These are phyloP conservation scores for Hippocampus abdominalis DNA, from an alignment of 2,113 vertebrate species.

Conservation along the genomic window DNA sequence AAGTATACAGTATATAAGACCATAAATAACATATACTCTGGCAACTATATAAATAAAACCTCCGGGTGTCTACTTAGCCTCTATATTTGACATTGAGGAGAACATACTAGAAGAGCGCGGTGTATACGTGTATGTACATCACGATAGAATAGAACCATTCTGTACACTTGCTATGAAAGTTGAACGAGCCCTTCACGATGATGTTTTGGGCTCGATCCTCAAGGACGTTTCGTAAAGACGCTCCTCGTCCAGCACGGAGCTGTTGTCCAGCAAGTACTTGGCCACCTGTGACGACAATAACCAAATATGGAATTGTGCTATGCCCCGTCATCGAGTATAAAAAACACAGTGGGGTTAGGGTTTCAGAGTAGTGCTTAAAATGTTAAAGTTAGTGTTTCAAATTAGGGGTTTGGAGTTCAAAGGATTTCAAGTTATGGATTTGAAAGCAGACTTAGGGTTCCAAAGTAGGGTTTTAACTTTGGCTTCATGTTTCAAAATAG, in stretches of 20 bases:
- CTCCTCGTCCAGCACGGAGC: conserved; percentile 87
- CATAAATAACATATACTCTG: conserved; percentile 63
- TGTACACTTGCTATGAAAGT: conserved; percentile 45
- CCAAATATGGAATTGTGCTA: background rate
- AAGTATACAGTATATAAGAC: conserved; percentile 34
- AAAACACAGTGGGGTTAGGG: too few relatives aligned
- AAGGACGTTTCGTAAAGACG: conserved; percentile 91
- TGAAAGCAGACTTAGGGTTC: too few relatives aligned
- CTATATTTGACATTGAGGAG: conserved; percentile 62
- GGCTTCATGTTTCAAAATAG: too few relatives aligned
- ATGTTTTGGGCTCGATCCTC: conserved; percentile 89
- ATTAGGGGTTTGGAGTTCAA: too few relatives aligned
- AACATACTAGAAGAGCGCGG: conserved; percentile 67
- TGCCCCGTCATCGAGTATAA: too few relatives aligned
- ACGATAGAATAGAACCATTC: conserved; percentile 54
- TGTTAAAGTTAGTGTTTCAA: too few relatives aligned
- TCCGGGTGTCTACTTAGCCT: conserved; percentile 52
- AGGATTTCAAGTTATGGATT: too few relatives aligned
- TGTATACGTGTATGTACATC: conserved; percentile 79
- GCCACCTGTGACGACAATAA: conserved; percentile 73
- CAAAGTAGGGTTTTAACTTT: too few relatives aligned
- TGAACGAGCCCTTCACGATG: conserved; percentile 74
- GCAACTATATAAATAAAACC: conserved; percentile 65
- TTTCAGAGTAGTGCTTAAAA: too few relatives aligned
- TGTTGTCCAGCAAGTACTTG: conserved; percentile 86